Percentiles rank a stretch among this genome's conserved stretches.
Conservation (phyloP, 2,888 invertebrate genomes). For the Brassicogethes aeneus region DNA sequence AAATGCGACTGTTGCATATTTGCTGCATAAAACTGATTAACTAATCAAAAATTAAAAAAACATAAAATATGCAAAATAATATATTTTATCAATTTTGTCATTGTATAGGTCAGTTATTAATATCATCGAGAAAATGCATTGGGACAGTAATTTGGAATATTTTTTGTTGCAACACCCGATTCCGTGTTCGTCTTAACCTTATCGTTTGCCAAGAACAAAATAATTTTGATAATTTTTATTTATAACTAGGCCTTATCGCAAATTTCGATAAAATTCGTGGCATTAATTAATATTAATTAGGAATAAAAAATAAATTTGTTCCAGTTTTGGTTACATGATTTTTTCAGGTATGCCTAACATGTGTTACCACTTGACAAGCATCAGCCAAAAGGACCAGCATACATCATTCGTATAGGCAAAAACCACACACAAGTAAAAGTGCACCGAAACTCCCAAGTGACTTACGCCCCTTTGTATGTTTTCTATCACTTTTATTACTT, state of each 20-base stretch:
- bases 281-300: too few relatives aligned
- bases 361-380: background rate
- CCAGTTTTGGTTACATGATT: too few relatives aligned
- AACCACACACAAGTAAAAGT: background rate
- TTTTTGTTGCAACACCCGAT: background rate
- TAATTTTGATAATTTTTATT: background rate
- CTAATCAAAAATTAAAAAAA: too few relatives aligned
- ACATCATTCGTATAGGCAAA: background rate
- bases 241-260: background rate
- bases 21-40: background rate
- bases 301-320: background rate
- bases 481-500: constrained; percentile 25
- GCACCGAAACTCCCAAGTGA: constrained; percentile 27
- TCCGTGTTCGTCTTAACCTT: background rate
- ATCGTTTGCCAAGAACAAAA: background rate
- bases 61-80: too few relatives aligned
- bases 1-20: background rate
- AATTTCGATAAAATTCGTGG: background rate
- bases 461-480: constrained; percentile 34
- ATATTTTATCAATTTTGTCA: background rate
- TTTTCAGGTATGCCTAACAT: too few relatives aligned
- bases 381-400: background rate
- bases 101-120: background rate
- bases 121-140: background rate
- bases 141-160: background rate